Evolutionary conservation across 2,113 vertebrate genomes (phyloP).

Genomic region (Gasterosteus aculeatus): DNA sequence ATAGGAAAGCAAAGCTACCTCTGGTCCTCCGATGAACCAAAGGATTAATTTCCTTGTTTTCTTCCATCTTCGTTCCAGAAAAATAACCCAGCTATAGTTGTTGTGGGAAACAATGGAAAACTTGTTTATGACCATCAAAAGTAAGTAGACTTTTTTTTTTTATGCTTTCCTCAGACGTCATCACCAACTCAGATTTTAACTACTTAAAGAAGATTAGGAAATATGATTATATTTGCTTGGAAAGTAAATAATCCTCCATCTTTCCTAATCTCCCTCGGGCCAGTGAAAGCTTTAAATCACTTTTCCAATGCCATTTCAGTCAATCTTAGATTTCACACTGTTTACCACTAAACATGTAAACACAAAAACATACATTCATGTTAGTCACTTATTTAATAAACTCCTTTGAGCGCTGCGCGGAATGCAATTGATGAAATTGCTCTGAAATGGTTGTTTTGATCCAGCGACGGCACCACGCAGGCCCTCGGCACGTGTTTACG

Average conservation of each 20-base stretch:
- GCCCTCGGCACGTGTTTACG: conserved; percentile 92
- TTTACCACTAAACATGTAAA: conserved; percentile 41
- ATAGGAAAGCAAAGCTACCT: conserved; percentile 23
- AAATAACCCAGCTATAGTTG: conserved; percentile 93
- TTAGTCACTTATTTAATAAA: conserved; percentile 45
- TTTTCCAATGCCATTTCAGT: conserved; percentile 54
- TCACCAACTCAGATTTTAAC: conserved; percentile 55
- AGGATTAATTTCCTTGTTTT: conserved; percentile 53
- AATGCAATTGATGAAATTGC: background rate
- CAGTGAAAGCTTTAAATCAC: conserved; percentile 78
- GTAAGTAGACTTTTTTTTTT: conserved; percentile 85
- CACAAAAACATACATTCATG: conserved; percentile 44
- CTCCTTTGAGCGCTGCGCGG: background rate
- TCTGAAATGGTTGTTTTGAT: conserved; percentile 26
- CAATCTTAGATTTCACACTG: conserved; percentile 39
- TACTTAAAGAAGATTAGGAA: conserved; percentile 80
- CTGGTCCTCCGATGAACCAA: conserved; percentile 21
- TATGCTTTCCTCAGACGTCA: conserved; percentile 38
- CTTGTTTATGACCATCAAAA: conserved; percentile 95
- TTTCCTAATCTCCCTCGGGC: conserved; percentile 69
- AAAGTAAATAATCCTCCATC: conserved; percentile 79
- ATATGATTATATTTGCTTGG: conserved; percentile 80
- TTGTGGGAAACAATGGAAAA: conserved; percentile 94
- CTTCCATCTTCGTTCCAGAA: conserved; percentile 83
- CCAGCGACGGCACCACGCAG: conserved; percentile 90